Percentiles rank a stretch among this genome's conserved stretches.
Conservation (phyloP, 2,888 invertebrate species). For the Leptopterna dolabrata region DNA sequence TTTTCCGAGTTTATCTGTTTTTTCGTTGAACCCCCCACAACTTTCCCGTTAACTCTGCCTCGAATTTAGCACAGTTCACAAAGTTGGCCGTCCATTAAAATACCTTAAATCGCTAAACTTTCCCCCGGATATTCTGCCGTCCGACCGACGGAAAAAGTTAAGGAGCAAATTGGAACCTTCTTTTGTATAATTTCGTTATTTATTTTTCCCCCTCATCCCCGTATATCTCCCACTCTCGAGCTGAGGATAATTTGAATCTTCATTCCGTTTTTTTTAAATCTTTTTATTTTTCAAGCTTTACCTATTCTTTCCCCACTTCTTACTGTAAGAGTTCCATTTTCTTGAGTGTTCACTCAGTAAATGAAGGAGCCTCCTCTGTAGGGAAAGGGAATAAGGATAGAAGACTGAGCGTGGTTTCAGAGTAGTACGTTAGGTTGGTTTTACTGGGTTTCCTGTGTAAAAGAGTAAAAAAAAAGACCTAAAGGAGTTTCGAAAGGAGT, state of each 20-base stretch:
- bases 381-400: not conserved
- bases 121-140: not conserved
- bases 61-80: constrained; percentile 9
- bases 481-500: not conserved
- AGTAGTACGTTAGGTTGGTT: not conserved
- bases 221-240: not conserved
- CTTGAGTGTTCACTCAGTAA: constrained; percentile 2
- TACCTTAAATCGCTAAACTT: constrained; percentile 27
- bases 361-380: not conserved
- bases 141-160: not conserved
- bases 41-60: not conserved
- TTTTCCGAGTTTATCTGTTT: not conserved
- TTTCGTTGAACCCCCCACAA: not conserved
- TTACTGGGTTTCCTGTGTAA: not conserved
- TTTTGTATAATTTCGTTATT: constrained; percentile 24
- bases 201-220: not conserved
- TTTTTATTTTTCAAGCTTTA: not conserved
- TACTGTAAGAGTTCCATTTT: not conserved
- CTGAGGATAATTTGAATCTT: constrained; percentile 16
- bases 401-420: not conserved
- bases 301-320: not conserved
- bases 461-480: not conserved
- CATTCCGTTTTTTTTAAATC: not conserved
- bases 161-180: constrained; percentile 24
- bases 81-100: constrained; percentile 20